Percentiles rank a stretch among this genome's conserved stretches.
Conservation (phyloP, 2,797 vertebrate species). For the Hippopotamyrus pictus region DNA sequence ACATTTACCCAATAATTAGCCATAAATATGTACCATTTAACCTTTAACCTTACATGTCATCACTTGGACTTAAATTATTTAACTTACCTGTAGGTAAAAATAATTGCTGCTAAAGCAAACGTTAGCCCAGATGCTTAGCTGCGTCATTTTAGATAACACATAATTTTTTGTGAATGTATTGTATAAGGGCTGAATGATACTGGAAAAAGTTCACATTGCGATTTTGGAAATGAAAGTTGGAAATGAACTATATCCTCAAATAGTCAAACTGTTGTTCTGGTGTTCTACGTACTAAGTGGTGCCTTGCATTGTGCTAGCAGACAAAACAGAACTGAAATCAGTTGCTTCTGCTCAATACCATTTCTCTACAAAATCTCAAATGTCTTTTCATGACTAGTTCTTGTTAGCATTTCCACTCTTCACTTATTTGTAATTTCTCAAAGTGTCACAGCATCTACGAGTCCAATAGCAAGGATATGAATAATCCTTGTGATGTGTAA, state of each 20-base stretch:
- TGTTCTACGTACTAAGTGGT: neutral
- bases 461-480: neutral
- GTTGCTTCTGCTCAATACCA: neutral
- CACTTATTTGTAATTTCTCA: neutral
- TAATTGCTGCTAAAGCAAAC: neutral
- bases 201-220: neutral
- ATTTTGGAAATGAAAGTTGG: neutral
- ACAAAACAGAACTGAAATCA: neutral
- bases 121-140: neutral
- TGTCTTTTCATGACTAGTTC: neutral
- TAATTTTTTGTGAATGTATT: neutral
- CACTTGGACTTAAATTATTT: neutral
- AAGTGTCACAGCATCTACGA: neutral
- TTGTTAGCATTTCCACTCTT: neutral
- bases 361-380: neutral
- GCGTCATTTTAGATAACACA: neutral
- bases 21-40: neutral
- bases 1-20: neutral
- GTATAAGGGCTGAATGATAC: neutral
- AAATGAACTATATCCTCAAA: neutral
- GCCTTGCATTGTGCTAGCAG: neutral
- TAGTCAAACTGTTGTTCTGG: neutral
- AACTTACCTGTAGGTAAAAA: neutral
- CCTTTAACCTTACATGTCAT: too few species aligned
- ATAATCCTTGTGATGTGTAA: neutral